Conservation (phyloP, 2,888 invertebrate genomes). For the Ormia ochracea region DNA sequence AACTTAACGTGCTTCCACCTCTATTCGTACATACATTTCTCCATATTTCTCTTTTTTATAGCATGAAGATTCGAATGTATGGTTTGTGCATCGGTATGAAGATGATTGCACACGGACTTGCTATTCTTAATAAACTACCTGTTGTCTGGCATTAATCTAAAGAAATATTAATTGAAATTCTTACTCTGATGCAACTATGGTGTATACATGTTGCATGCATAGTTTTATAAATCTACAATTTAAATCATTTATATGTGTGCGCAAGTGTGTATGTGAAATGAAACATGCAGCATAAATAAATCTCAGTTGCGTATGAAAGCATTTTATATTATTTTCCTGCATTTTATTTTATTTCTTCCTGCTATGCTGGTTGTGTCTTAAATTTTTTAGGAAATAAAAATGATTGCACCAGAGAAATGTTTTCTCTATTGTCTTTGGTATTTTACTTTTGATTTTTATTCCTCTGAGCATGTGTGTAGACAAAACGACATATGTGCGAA, state of each 20-base stretch:
- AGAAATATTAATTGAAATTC: slow-evolving; percentile 7
- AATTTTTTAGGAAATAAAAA: slow-evolving; percentile 34
- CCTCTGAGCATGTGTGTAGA: background rate
- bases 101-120: background rate
- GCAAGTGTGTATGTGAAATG: slow-evolving; percentile 14
- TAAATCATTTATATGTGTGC: background rate
- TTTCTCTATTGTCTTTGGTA: slow-evolving; percentile 29
- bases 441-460: background rate
- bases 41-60: background rate
- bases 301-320: slow-evolving; percentile 47
- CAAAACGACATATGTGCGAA: background rate
- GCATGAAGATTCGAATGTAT: background rate
- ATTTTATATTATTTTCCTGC: slow-evolving; percentile 8
- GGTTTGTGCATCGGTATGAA: background rate
- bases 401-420: slow-evolving; percentile 7
- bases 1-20: too few relatives aligned
- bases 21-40: too few relatives aligned
- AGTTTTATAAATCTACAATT: background rate
- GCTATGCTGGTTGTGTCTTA: background rate
- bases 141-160: slow-evolving; percentile 32
- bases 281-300: slow-evolving; percentile 57
- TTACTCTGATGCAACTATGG: background rate
- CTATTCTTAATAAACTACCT: slow-evolving; percentile 41
- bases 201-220: background rate
- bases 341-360: background rate